Base-by-base conservation (phyloP, 2,113 vertebrate species). In the Tiliqua scincoides region DNA sequence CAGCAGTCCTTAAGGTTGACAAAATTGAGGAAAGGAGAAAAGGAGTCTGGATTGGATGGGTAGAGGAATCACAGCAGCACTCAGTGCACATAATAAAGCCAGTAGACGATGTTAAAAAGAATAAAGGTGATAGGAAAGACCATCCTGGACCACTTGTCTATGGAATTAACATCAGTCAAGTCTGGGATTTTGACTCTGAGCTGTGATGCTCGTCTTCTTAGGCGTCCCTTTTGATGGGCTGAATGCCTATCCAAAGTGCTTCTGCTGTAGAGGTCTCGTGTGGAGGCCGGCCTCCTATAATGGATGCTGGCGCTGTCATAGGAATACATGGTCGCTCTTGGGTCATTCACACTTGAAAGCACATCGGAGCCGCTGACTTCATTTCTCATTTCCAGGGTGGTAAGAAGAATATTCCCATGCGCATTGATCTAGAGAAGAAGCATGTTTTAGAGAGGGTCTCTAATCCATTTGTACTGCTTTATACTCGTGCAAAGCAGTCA, bases 141-240 rank as follows among this genome's bases (percentile, higher is more conserved):
- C 89, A 98, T 97, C 86, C 98, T 97, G 83, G 98, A 99, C 98
- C 98, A 99, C 92, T 98, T 99, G 97, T 99, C 98, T 93, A 99
- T 99, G 84, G 97, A 96, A 67, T 99, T 99, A 87, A 99, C 98
- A 54, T 99, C 98, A 65, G 97, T 99, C 95, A 99, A 95, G 95
- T 99, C 97, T 0, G 98, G 98, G 93, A 99, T 99, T 94, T 99
- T 99, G 93, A 99, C 97, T 94, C 97, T 99, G 87, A 99, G 97
- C 94, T 99, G 98, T 21, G 98, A 98, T 21, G 98, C 97, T 43
- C 97, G 97, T 91, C 97, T 95, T 89, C 93, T 95, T 93, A 99
- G 93, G 30, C 91, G 97, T 35, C 97, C 96, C 93, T 98, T 99
- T 94, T 97, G 96, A 48, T 96, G 97, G 59, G 90, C 94, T 35